Base-by-base conservation (phyloP, 2,888 invertebrate genomes). In the Ennomos erosarius region DNA sequence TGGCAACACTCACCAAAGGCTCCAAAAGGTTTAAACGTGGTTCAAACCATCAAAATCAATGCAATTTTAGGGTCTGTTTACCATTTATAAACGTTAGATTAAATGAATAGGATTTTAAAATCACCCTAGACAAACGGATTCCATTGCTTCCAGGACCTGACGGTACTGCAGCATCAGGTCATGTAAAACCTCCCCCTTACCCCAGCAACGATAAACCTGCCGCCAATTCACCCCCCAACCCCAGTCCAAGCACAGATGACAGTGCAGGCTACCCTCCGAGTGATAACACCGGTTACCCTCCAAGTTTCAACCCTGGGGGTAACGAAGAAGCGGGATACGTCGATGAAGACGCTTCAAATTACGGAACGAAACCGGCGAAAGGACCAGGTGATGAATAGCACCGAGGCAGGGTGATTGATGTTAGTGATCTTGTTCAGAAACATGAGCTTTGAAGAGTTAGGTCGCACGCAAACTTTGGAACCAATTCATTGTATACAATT, bases 141-240 rank as follows among this genome's bases (percentile, higher is more conserved):
- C 9, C 9, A 34, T 50, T 56, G 51, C 60, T 82, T 76, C 55
- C 73, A 88, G 90, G 89, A 35, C 92, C 93, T 12, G 92, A 92
- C 62, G 93, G 91, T 35, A 93, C 94, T 6, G 94, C 94, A 37
- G 94, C 94, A 34, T 94, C 93, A 66, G 94, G 94, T 0, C 93
- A 93, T 69, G 88, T 93, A 8, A 93, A 93, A 70, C 93, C 93
- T 13, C 88, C 90, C 10, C 90, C 90, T 2, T 92, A 88, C 71
- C 81, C 87, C 37, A 65, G 67, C n/a, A 74, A 80, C 50, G 89
- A 90, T 10, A 79, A 81, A 64, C 44, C 65, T 34, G 69, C 68
- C 4, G 73, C 71, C 56, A 70, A 69, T 64, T 76, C 68, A 65
- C 69, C 57, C 40, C 73, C 64, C 47, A 68, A 74, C 12, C 73